Evolutionary conservation across 1,140 invertebrate species (phyloP), one percentile per base, ranked within the genome.

Genomic region (Zaprionus africanus): DNA sequence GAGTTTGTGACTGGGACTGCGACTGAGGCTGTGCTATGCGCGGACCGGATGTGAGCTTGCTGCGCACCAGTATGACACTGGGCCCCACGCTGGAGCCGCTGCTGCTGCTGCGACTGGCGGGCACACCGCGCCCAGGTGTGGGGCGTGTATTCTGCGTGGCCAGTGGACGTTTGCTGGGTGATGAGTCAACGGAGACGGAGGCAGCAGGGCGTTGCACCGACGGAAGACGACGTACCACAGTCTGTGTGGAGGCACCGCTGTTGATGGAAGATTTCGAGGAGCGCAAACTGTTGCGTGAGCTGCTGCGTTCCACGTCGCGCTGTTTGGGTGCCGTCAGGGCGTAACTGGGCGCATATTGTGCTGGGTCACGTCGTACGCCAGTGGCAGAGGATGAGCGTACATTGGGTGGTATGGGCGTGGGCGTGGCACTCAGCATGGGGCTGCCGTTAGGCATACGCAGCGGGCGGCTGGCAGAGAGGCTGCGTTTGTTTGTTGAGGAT

Each of bases 251-350:
- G 0, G 95, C 95, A 1, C 96, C 95, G 88, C 96, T 97, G 80
- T 97, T 97, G 26, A 97, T 93, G 0, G 97, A 97, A 79, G 96
- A 97, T 5, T 96, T 93, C 1, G 97, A 97, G 76, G 96, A 97
- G 1, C 96, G 94, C 11, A 98, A 92, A 68, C 96, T 97, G 36
- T 96, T 96, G 15, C 96, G 93, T 0, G 95, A 96, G 53, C 94
- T 95, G 5, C 95, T 95, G 17, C 95, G 92, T 75, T 95, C 94
- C 1, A 95, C 95, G n/a, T 93, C 94, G 19, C 92, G 90, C 4
- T 82, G 66, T n/a, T 59, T 74, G 57, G 71, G 56, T 17, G 38
- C 36, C 43, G 15, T 4, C 24, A 61, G 13, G 1, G 63, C 36
- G 46, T 78, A 76, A n/a, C 19, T 69, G 19, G 78, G 71, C 51